Conservation (phyloP, 2,113 vertebrate species). For the Calypte anna region DNA sequence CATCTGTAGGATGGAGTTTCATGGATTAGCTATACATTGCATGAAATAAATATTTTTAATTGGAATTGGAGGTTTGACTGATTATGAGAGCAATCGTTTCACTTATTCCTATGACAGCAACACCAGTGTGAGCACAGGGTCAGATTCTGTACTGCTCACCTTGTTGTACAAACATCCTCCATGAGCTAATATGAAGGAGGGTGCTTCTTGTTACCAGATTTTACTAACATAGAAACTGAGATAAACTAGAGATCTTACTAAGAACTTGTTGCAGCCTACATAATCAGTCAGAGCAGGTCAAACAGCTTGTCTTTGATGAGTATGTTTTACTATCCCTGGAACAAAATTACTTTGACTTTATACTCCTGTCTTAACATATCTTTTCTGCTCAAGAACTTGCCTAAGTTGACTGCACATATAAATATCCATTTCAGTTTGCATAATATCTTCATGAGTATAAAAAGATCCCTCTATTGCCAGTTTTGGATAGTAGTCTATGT, state of each 20-base stretch:
- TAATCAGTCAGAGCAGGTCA: background rate
- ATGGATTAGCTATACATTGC: background rate
- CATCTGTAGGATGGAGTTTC: background rate
- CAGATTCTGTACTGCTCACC: background rate
- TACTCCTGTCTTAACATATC: background rate
- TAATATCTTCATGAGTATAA: background rate
- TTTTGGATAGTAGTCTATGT: background rate
- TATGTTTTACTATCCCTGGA: background rate
- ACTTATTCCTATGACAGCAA: background rate
- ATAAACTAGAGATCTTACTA: background rate
- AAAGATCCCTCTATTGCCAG: background rate
- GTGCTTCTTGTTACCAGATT: background rate
- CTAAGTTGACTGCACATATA: background rate
- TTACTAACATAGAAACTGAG: background rate
- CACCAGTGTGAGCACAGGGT: too few relatives aligned
- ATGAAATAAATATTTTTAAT: background rate
- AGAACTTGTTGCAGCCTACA: background rate
- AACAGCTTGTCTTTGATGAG: background rate
- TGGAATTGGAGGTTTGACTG: background rate
- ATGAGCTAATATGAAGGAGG: background rate
- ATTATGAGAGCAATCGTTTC: background rate
- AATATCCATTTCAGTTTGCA: background rate
- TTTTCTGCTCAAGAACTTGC: background rate
- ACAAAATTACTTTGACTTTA: background rate
- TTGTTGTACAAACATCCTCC: background rate